phyloP scores from a whole-genome alignment of 2,797 vertebrate genomes.

The Bufotes viridis region DNA sequence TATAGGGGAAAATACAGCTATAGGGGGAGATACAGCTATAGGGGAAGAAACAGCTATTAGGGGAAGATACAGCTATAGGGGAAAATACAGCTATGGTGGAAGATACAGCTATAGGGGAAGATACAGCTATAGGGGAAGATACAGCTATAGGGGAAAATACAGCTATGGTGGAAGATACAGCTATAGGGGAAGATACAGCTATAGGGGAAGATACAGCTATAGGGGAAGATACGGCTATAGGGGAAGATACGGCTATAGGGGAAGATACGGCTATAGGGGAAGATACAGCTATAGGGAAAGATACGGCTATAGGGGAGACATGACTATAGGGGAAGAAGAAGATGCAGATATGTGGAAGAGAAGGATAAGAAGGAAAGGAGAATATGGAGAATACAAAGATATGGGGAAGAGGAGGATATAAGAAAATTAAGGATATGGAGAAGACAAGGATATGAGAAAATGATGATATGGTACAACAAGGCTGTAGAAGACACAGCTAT shows the following conservation, averaged over 20 bases:
- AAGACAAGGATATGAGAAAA: not conserved
- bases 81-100: not conserved
- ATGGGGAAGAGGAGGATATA: no score
- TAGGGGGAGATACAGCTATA: not conserved
- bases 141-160: no score
- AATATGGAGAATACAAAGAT: not conserved
- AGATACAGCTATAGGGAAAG: no score
- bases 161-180: no score
- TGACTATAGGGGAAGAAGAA: not conserved
- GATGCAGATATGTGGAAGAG: not conserved
- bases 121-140: not conserved
- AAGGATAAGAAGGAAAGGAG: not conserved
- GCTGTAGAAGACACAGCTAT: not conserved
- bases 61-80: not conserved
- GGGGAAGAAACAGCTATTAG: not conserved
- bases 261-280: no score
- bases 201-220: no score
- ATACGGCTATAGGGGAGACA: no score
- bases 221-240: no score
- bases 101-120: not conserved
- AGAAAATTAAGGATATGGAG: not conserved
- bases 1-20: no score
- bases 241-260: no score
- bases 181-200: no score
- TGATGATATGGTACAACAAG: not conserved